Base-by-base conservation (phyloP, 92 coral and sea anemone genomes). In the Hydrozoanthus gracilis region DNA sequence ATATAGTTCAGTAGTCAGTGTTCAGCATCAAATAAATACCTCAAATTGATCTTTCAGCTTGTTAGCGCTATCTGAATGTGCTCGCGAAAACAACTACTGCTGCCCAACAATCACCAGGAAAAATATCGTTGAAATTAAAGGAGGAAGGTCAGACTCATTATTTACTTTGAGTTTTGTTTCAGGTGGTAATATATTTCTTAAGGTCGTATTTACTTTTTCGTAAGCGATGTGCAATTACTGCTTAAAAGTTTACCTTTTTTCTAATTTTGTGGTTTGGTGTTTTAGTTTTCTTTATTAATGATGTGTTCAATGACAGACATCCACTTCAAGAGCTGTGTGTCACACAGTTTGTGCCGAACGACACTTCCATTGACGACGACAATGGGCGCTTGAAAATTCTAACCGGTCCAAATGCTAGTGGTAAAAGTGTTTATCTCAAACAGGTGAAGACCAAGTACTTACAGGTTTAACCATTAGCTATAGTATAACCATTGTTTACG, bases 331-430 rank as follows among this genome's bases (percentile, higher is more conserved):
- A 97, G 87, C 96, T 97, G 27, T 97, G 98, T 83, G 99, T 95
- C 44, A 93, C 87, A 45, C 98, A 94, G 85, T 97, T 97, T 91
- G 99, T 97, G 66, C 97, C 99, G 3, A 97, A 97, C 77, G 98
- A 97, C 82, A 83, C 95, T 11, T 20, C 75, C 20, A 86, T 91
- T 87, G 93, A 88, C 64, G 86, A 91, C 86, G 91, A 89, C 78
- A 95, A 84, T 18, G 92, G 92, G 4, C 89, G 98, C 15, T 84
- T 97, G 94, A 95, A 93, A 68, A 88, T 97, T 15, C 88, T 97
- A 44, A 97, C 99, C 12, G 99, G 99, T 10, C 99, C 99, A n/a
- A 97, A 97, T 89, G 98, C 99, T 55, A 97, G 99, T 58, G 99
- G 99, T 6, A 97, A 97, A 83, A 97, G 99, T 84, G 99, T 97